Base-by-base conservation (phyloP, 2,113 vertebrate species). In the Rutilus rutilus region DNA sequence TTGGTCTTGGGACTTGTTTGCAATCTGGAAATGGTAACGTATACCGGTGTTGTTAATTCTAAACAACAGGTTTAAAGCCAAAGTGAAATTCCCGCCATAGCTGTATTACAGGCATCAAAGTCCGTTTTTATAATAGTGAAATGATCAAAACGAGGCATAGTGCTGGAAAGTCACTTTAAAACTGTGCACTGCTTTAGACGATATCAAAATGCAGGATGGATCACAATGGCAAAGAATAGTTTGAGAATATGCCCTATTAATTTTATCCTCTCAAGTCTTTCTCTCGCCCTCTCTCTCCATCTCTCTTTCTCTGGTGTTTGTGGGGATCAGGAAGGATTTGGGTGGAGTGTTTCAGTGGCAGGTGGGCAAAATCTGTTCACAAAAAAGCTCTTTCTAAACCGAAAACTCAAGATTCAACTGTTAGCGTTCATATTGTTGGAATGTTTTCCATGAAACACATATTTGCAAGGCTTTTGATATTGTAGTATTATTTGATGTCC, bases 321-420 rank as follows among this genome's bases (percentile, higher is more conserved):
- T 82, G 42, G 42, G 79, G 62, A 67, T 82, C 62, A 82, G 45
- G 50, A 67, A 19, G 79, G 62, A 67, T 82, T 82, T 79, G 78
- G 57, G 57, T 79, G 57, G 59, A 80, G 59, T 64, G n/a, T 64
- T 64, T 64, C 52, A 79, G 78, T 62, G 78, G 78, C 78, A 79
- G 78, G 78, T 79, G 78, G 78, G 42, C n/a, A 27, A 81, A 81
- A 81, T 64, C 78, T 65, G 59, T 64, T 81, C 17, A 42, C 23
- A 47, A 64, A 17, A 80, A 64, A 25, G 59, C 23, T 27, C 45
- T 60, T 78, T 57, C 33, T n/a, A 78, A 78, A 78, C 54, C 4
- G 14, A 80, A 64, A 80, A 64, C 42, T 64, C 59, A 64, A 45
- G 36, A 27, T 47, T 52, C 27, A 15, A 33, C 75, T 75, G 59